Evolutionary conservation across 2,888 invertebrate species (phyloP).

Genomic region (Apamea epomidion): DNA sequence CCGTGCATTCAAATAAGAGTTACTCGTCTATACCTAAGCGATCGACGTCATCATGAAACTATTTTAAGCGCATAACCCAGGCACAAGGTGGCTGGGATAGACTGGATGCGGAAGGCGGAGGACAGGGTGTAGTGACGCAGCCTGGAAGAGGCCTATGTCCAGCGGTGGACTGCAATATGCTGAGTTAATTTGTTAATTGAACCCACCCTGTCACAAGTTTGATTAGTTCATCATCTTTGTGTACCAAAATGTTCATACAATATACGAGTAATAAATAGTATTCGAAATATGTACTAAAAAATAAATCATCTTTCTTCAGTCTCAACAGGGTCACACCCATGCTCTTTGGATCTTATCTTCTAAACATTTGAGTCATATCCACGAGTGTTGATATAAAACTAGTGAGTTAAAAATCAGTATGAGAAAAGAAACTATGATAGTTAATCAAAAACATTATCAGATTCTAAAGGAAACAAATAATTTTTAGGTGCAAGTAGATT

Average conservation of each 20-base stretch:
- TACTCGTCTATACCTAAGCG: not conserved
- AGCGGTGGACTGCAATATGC: too few relatives aligned
- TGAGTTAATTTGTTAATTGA: too few relatives aligned
- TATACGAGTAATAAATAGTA: not conserved
- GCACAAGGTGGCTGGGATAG: too few relatives aligned
- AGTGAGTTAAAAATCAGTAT: too few relatives aligned
- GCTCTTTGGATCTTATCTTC: not conserved
- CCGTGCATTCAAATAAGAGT: not conserved
- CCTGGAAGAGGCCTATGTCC: too few relatives aligned
- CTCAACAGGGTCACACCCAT: slow-evolving; percentile 24
- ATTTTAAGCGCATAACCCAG: not conserved
- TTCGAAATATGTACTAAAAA: slow-evolving; percentile 23
- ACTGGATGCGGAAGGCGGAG: too few relatives aligned
- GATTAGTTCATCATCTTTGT: not conserved
- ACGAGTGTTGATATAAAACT: slow-evolving; percentile 2
- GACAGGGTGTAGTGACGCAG: too few relatives aligned
- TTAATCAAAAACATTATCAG: too few relatives aligned
- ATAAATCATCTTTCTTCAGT: slow-evolving; percentile 28
- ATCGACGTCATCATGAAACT: not conserved
- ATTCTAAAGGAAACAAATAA: too few relatives aligned
- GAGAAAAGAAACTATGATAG: too few relatives aligned
- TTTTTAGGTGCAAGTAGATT: not conserved
- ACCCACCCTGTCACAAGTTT: too few relatives aligned
- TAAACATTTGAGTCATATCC: slow-evolving; percentile 2
- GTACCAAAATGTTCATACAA: not conserved